Evolutionary conservation across 2,113 vertebrate species (phyloP).

Genomic region (Trichechus manatus): DNA sequence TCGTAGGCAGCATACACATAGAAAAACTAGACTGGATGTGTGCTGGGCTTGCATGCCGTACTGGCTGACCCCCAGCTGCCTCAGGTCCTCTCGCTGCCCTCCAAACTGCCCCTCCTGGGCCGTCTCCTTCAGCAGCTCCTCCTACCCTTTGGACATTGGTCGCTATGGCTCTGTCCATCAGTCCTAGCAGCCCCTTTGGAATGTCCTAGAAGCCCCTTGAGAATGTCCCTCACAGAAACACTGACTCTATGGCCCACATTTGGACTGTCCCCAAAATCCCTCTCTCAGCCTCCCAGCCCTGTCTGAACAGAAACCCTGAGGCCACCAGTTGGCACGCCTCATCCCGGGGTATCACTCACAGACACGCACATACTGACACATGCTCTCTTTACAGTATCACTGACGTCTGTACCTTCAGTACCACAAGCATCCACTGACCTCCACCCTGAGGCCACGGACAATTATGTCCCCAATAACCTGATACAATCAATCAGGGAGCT

Average conservation of each 20-base stretch:
- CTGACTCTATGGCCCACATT: not conserved
- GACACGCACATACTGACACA: not conserved
- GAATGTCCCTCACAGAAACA: not conserved
- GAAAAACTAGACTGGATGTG: not conserved
- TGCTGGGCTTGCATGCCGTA: not conserved
- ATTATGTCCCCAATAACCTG: not conserved
- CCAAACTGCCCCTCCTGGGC: not conserved
- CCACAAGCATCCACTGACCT: not conserved
- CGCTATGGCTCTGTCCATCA: not conserved
- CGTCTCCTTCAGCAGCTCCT: not conserved
- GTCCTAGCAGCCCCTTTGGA: not conserved
- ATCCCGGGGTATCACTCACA: not conserved
- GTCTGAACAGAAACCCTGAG: not conserved
- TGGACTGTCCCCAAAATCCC: not conserved
- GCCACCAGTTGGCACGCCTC: accelerated
- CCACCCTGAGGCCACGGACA: not conserved
- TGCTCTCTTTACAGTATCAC: not conserved
- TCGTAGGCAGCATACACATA: not conserved
- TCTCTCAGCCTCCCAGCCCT: not conserved
- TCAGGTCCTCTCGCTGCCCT: not conserved
- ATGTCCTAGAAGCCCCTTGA: not conserved
- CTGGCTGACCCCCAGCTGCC: not conserved
- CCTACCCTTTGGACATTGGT: not conserved
- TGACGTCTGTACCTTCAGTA: not conserved
- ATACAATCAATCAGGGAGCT: not conserved